Base-by-base conservation (phyloP, 2,888 invertebrate genomes). In the Epinotia bilunana region DNA sequence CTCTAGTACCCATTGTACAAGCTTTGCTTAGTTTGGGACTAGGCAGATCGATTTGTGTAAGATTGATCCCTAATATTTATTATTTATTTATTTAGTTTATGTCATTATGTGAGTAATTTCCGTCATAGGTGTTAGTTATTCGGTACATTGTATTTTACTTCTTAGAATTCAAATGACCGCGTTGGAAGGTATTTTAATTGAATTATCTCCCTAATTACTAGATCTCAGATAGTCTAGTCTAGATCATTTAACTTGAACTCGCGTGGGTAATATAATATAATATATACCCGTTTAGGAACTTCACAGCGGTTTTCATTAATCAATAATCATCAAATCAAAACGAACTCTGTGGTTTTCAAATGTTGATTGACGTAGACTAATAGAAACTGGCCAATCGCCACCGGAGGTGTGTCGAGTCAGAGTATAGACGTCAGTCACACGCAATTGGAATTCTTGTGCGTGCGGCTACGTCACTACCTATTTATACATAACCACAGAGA, bases 401-500 rank as follows among this genome's bases (percentile, higher is more conserved):
- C 53, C 20, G 73, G 62, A 73, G 73, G 73, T 73, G 73, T 73
- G 68, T 53, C 55, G n/a, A 46, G 63, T 16, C n/a, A 7, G 2
- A 18, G 12, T 13, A 5, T 0, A 20, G 33, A 58, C 62, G 74
- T 58, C 63, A 64, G 39, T 39, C 46, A n/a, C 23, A 70, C 74
- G 64, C 46, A 60, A 74, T 63, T 74, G 53, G 69, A 64, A 63
- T 61, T 28, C 23, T 53, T 58, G 20, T 53, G 49, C 58, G 33
- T 64, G 20, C 49, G 49, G 33, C 20, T n/a, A 55, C 61, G 67
- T 68, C 67, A 61, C 18, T 4, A 7, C 33, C 33, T 72, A 58
- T 73, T 65, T 72, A n/a, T 43, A 67, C 53, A 67, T 84, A 53
- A 83, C 5, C 20, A 28, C 16, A 28, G 4, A 60, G 23, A 23